Conservation (phyloP, 2,113 vertebrate species). For the Gambusia affinis region DNA sequence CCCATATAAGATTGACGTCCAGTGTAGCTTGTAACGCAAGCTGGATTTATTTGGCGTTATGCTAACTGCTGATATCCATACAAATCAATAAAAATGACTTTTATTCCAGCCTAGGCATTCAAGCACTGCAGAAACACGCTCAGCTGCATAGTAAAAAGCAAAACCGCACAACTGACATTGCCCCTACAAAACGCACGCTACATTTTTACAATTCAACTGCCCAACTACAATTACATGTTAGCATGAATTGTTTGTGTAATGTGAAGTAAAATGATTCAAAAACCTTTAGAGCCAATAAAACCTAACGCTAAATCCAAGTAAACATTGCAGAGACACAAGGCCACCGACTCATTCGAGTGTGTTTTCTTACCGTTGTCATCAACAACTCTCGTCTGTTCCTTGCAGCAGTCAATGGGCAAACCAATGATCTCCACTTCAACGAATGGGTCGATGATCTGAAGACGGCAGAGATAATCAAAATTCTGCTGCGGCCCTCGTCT, state of each 20-base stretch:
- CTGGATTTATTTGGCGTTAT: neutral
- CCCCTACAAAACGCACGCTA: too few relatives aligned
- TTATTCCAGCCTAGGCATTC: too few relatives aligned
- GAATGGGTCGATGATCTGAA: conserved; percentile 97
- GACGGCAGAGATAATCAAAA: neutral
- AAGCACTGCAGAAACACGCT: too few relatives aligned
- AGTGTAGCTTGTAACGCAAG: neutral
- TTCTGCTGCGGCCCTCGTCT: neutral
- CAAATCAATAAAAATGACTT: too few relatives aligned
- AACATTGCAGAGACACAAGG: neutral
- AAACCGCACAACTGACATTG: too few relatives aligned
- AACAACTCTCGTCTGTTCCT: conserved; percentile 97
- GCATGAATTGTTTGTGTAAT: neutral
- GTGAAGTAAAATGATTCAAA: neutral
- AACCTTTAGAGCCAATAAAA: neutral
- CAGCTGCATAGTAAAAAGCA: too few relatives aligned
- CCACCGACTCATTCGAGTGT: neutral
- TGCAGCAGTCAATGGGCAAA: conserved; percentile 93
- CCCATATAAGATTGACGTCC: neutral
- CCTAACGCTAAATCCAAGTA: neutral
- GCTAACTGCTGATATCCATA: neutral
- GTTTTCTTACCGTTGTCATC: conserved; percentile 92
- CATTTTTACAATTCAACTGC: neutral
- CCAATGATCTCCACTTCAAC: conserved; percentile 99
- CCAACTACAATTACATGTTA: neutral